phyloP scores from a whole-genome alignment of 2,888 invertebrate genomes.

The Lasioglossum marginatum region DNA sequence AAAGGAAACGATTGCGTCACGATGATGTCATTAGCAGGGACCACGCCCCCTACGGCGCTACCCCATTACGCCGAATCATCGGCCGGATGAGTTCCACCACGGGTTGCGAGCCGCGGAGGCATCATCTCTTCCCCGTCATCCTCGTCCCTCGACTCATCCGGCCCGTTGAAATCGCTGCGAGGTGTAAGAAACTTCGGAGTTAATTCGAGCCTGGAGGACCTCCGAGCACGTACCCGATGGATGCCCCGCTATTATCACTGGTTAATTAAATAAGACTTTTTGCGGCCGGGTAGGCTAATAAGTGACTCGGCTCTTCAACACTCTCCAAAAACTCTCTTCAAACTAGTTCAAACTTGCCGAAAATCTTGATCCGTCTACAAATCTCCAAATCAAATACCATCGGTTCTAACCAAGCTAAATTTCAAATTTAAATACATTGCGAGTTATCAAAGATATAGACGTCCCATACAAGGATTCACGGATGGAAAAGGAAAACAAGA shows the following conservation, averaged over 20 bases:
- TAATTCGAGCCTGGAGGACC: constrained; percentile 63
- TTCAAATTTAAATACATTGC: neutral
- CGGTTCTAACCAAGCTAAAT: neutral
- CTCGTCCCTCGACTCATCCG: constrained; percentile 26
- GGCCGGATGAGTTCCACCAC: constrained; percentile 68
- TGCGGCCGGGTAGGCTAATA: constrained; percentile 36
- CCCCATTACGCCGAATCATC: constrained; percentile 82
- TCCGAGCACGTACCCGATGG: constrained; percentile 58
- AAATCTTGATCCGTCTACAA: neutral
- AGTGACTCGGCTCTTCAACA: constrained; percentile 29
- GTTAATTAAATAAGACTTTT: constrained; percentile 70
- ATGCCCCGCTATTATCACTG: constrained; percentile 53
- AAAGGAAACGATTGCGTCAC: constrained; percentile 82
- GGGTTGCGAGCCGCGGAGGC: constrained; percentile 5
- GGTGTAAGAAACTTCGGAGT: constrained; percentile 62
- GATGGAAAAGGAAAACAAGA: constrained; percentile 50
- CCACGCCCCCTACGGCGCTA: constrained; percentile 80
- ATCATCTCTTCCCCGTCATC: constrained; percentile 22
- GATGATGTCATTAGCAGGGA: constrained; percentile 81
- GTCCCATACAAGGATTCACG: constrained; percentile 30
- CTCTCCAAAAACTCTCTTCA: neutral
- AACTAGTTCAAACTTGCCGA: neutral
- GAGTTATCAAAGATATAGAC: constrained; percentile 26
- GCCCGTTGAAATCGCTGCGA: constrained; percentile 28
- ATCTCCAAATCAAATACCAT: neutral